Evolutionary conservation across 2,113 vertebrate genomes (phyloP), one percentile per base, ranked within the genome.

Genomic region (Indri indri): DNA sequence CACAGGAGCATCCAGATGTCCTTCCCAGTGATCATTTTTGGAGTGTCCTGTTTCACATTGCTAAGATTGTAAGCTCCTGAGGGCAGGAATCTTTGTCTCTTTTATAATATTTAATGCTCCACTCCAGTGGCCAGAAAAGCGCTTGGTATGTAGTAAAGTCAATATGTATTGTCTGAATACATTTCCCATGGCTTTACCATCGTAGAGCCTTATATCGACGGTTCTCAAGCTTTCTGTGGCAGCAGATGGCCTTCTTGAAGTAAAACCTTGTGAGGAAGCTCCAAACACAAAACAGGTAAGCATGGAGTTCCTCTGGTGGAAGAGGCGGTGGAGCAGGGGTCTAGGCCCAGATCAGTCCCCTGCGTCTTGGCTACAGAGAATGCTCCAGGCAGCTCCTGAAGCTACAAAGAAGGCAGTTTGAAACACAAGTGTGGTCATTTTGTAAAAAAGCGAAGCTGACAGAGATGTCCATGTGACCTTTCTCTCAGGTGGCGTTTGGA

Each of bases 91-190:
- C 37, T 47, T n/a, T 32, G 3, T 73, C n/a, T 47, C n/a, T 7
- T 14, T n/a, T 61, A 65, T 13, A 12, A 11, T 57, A 22, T 23
- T 50, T 22, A 54, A 68, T 16, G 7, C 14, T 23, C 11, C 5
- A 1, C 52, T 34, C 50, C 57, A 6, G 27, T 1, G 32, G 50
- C 87, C 9, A 45, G 42, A 18, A 42, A 2, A 40, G 30, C 4
- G 11, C n/a, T 65, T 63, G 30, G 45, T 5, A 2, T 25, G 9
- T 5, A 0, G 5, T 0, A 6, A 10, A 0, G 0, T 3, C 6
- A 0, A 14, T 16, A 10, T 25, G 23, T 16, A 32, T 0, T 3
- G 32, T 61, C 10, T 30, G n/a, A 76, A 30, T 22, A 47, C 0
- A n/a, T 27, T 11, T 32, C 37, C 32, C 27, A 34, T 0, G 6